Conservation (phyloP, 1,140 invertebrate species). For the Procambarus clarkii region DNA sequence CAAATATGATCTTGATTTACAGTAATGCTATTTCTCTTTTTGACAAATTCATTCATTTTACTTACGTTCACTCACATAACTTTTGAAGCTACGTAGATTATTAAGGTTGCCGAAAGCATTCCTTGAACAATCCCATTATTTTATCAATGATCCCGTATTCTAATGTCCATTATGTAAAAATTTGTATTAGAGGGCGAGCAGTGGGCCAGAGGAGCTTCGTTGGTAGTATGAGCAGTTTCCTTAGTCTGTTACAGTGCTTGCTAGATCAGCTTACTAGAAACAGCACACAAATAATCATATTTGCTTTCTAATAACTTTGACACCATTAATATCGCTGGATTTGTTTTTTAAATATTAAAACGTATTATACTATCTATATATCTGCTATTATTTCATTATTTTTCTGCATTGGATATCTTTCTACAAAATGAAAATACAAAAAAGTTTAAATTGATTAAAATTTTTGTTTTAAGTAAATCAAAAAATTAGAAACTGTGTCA, state of each 20-base stretch:
- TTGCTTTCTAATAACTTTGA: slow-evolving; percentile 9
- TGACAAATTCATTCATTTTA: background rate
- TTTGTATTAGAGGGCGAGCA: background rate
- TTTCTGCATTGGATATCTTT: background rate
- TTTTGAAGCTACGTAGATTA: background rate
- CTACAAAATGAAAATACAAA: background rate
- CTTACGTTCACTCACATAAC: background rate
- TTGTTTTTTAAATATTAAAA: background rate
- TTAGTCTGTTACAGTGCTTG: background rate
- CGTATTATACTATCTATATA: background rate
- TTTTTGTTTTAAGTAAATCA: background rate
- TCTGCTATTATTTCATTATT: background rate
- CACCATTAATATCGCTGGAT: background rate
- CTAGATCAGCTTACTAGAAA: slow-evolving; percentile 43
- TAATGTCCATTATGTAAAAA: background rate
- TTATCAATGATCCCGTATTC: background rate
- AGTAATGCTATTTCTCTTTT: background rate
- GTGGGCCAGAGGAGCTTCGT: background rate
- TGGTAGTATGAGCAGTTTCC: background rate
- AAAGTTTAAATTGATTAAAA: background rate
- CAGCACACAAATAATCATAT: slow-evolving; percentile 17
- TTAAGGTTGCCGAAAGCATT: background rate
- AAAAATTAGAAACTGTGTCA: background rate
- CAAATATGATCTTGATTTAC: background rate
- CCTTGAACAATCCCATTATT: background rate